phyloP scores from a whole-genome alignment of 2,113 vertebrate species.

The Piprites chloris region DNA sequence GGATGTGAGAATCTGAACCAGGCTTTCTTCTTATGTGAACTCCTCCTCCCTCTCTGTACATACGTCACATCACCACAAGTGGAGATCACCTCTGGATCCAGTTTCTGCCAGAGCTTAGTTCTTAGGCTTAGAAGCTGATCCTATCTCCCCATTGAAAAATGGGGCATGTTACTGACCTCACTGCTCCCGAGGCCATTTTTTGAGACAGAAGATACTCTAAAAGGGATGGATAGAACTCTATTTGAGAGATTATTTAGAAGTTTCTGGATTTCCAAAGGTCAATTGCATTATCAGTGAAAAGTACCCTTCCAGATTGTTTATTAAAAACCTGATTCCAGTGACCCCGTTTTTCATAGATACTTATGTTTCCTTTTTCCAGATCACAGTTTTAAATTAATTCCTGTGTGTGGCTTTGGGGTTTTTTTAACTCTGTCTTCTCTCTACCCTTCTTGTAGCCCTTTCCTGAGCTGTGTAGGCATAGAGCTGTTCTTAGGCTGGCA shows the following conservation, averaged over 20 bases:
- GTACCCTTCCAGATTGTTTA: not conserved
- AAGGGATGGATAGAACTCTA: not conserved
- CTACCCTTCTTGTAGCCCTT: not conserved
- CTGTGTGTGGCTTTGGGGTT: not conserved
- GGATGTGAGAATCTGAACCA: not conserved
- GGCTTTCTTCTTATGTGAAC: not conserved
- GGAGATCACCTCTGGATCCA: not conserved
- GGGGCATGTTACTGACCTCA: not conserved
- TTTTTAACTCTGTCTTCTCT: not conserved
- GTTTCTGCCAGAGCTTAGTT: not conserved
- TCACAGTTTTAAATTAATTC: not conserved
- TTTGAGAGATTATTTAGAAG: not conserved
- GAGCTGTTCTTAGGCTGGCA: not conserved
- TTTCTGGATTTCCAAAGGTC: not conserved
- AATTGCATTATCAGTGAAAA: not conserved
- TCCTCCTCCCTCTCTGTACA: not conserved
- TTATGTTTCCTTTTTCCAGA: not conserved
- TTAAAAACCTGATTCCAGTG: not conserved
- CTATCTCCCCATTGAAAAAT: not conserved
- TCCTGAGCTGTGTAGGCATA: not conserved
- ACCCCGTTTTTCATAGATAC: not conserved
- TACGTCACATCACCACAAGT: not conserved
- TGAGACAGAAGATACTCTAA: not conserved
- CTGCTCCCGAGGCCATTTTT: not conserved
- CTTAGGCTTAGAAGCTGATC: not conserved